Evolutionary conservation across 2,888 invertebrate genomes (phyloP), one percentile per base, ranked within the genome.

Genomic region (Meghimatium bilineatum): DNA sequence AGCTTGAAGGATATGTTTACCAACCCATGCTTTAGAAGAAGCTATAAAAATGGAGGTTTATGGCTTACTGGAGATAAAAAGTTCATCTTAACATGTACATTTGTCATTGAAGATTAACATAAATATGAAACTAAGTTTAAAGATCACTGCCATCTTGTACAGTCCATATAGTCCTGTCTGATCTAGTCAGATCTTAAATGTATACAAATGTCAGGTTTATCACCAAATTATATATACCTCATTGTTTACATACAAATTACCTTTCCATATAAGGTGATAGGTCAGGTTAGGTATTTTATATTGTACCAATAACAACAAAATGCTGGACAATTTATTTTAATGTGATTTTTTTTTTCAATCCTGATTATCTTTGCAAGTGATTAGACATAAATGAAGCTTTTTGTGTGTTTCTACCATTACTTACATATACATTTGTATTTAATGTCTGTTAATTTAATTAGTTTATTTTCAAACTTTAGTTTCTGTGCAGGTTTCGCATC

Each of bases 111-210:
- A 63, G 26, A 63, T n/a, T n/a, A 23, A 26, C 23, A 23, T n/a
- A 26, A 23, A 14, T 12, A 0, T 26, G 66, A 8, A 1, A 44
- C 1, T 5, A 32, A n/a, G 10, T 72, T 72, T 63, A 63, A 26
- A 77, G 36, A 77, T 63, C 77, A 77, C 77, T 77, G 77, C 77
- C 77, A 63, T 63, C 1, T 23, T 77, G 63, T 77, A 77, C 36
- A 36, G 38, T 34, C 38, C n/a, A 38, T 63, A 32, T 78, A 49
- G 44, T 63, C 49, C 36, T 32, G 49, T 78, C 38, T 63, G 29
- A 78, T 67, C 78, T 78, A 78, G 78, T 67, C 78, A 49, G 20
- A 29, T 20, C 1, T 36, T 77, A 8, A 26, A 75, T 75, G 56
- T 72, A 26, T 56, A 34, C 34, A 20, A 56, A n/a, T 29, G 29